Evolutionary conservation across 2,888 invertebrate species (phyloP).

Genomic region (Drosophila quinaria): DNA sequence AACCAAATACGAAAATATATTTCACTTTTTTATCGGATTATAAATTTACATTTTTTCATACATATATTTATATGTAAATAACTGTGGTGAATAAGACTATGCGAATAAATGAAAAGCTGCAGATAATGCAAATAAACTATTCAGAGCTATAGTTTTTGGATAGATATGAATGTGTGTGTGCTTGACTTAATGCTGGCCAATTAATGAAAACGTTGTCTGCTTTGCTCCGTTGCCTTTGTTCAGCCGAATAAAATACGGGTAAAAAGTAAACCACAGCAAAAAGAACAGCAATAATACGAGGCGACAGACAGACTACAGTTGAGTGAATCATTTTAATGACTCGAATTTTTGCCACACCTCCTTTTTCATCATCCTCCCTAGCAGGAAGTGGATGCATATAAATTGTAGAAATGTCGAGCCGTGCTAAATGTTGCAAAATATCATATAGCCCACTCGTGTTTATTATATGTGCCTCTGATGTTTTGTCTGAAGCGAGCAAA

Average conservation of each 20-base stretch:
- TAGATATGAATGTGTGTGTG: slow-evolving; percentile 1
- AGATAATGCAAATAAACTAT: slow-evolving; percentile 27
- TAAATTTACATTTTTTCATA: not conserved
- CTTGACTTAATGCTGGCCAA: slow-evolving; percentile 39
- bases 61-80: not conserved
- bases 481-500: slow-evolving; percentile 16
- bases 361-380: not conserved
- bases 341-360: slow-evolving; percentile 48
- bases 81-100: slow-evolving; percentile 8
- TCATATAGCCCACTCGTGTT: slow-evolving; percentile 40
- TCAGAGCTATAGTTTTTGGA: not conserved
- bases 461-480: slow-evolving; percentile 45
- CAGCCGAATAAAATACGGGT: slow-evolving; percentile 18
- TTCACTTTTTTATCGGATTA: not conserved
- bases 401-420: slow-evolving; percentile 46
- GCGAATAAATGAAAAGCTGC: slow-evolving; percentile 4
- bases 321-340: slow-evolving; percentile 76
- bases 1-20: not conserved
- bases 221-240: slow-evolving; percentile 21
- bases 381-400: slow-evolving; percentile 38
- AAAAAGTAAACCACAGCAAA: slow-evolving; percentile 28
- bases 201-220: slow-evolving; percentile 51
- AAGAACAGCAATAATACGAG: slow-evolving; percentile 34
- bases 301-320: slow-evolving; percentile 57
- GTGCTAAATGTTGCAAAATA: slow-evolving; percentile 65